Evolutionary conservation across 2,888 invertebrate species (phyloP).

Genomic region (Xylota segnis): DNA sequence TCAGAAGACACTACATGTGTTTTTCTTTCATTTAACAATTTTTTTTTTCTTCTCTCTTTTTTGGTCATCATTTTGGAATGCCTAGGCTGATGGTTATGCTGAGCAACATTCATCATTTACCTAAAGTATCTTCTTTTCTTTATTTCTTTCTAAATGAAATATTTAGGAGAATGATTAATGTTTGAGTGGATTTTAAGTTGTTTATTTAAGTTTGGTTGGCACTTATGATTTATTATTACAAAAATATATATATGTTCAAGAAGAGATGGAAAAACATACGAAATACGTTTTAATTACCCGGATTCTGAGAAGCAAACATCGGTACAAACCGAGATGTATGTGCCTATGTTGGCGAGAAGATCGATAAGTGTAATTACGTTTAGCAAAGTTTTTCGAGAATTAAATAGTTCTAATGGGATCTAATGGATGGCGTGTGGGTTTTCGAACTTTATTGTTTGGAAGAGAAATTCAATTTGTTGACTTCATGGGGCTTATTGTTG

Average conservation of each 20-base stretch:
- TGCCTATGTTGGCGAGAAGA: conserved; percentile 17
- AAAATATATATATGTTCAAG: no score
- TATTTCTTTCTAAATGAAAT: conserved; percentile 18
- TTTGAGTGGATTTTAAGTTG: conserved; percentile 33
- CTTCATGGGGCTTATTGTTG: conserved; percentile 15
- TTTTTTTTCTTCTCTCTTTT: background rate
- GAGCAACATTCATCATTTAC: conserved; percentile 13
- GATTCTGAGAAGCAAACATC: background rate
- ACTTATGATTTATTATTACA: conserved; percentile 53
- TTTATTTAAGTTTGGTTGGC: conserved; percentile 56
- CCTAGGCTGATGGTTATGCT: background rate
- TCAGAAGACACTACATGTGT: conserved; percentile 44
- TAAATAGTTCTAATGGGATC: conserved; percentile 42
- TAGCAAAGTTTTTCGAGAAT: conserved; percentile 13
- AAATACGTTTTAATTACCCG: conserved; percentile 39
- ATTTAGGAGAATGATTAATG: conserved; percentile 45
- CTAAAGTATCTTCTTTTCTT: background rate
- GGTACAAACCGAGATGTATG: background rate
- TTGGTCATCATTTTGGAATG: conserved; percentile 24
- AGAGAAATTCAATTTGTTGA: conserved; percentile 30
- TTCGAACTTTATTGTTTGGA: background rate
- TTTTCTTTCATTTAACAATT: conserved; percentile 6
- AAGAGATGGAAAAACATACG: background rate
- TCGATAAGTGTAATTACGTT: conserved; percentile 45
- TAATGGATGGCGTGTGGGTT: conserved; percentile 29